Evolutionary conservation across 2,888 invertebrate species (phyloP).

Genomic region (Nesidiocoris tenuis): DNA sequence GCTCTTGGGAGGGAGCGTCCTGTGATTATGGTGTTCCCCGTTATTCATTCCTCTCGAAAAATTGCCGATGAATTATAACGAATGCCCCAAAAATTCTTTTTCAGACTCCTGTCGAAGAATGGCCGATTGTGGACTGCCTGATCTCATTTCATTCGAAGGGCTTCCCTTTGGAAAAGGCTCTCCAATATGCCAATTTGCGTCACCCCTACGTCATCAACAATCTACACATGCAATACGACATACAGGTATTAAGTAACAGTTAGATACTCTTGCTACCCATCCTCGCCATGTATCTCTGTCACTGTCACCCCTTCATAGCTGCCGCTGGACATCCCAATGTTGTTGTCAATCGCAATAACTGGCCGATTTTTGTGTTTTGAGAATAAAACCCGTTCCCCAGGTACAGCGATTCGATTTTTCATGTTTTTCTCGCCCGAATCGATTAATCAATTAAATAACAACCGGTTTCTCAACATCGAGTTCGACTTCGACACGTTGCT

Average conservation of each 20-base stretch:
- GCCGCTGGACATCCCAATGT: background rate
- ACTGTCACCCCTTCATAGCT: background rate
- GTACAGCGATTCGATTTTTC: slow-evolving; percentile 1
- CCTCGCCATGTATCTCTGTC: background rate
- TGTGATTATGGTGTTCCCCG: no score
- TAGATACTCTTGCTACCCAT: slow-evolving; percentile 34
- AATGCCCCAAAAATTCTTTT: no score
- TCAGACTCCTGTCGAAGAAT: slow-evolving; percentile 91
- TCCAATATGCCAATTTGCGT: slow-evolving; percentile 88
- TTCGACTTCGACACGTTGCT: background rate
- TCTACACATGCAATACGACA: slow-evolving; percentile 96
- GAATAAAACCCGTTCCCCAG: background rate
- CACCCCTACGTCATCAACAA: slow-evolving; percentile 98
- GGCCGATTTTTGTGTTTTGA: background rate
- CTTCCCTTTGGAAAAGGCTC: slow-evolving; percentile 96
- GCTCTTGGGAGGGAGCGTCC: no score
- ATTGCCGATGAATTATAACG: no score
- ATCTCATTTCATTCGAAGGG: slow-evolving; percentile 98
- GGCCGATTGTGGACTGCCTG: slow-evolving; percentile 96
- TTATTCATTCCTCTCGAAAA: no score
- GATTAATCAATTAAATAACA: background rate
- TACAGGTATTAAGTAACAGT: slow-evolving; percentile 66
- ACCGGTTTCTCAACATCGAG: no score
- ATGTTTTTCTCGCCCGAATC: background rate
- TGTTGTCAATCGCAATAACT: background rate